These are phyloP conservation scores for Sebastiscus tertius DNA, from an alignment of 2,797 vertebrate species.

Conservation along the genomic window DNA sequence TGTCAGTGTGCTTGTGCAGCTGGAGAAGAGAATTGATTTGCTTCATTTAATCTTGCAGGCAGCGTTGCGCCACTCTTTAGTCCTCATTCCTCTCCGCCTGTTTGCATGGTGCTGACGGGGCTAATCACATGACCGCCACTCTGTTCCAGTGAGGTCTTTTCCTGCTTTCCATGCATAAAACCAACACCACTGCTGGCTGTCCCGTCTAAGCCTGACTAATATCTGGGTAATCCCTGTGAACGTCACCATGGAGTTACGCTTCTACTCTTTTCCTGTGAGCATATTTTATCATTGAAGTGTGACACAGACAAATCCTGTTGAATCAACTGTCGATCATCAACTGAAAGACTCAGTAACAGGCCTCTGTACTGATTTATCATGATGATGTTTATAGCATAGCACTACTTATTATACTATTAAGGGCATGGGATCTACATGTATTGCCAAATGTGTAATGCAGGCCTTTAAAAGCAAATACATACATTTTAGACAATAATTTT, in stretches of 20 bases:
- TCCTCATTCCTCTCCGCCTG: constrained; percentile 7
- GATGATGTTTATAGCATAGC: neutral
- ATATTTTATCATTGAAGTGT: neutral
- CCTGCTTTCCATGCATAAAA: constrained; percentile 46
- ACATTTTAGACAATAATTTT: neutral
- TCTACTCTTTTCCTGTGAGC: neutral
- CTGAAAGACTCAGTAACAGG: neutral
- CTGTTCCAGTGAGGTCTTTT: constrained; percentile 49
- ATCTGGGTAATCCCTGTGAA: constrained; percentile 33
- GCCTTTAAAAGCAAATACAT: neutral
- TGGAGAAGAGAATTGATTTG: neutral
- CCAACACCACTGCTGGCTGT: constrained; percentile 27
- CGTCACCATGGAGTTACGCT: neutral
- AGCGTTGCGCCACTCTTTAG: neutral
- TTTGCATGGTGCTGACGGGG: constrained; percentile 49
- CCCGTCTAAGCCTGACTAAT: constrained; percentile 38
- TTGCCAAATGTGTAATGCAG: neutral
- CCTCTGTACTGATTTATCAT: neutral
- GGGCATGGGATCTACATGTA: neutral
- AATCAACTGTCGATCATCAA: neutral
- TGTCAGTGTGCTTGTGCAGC: neutral
- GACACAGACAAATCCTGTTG: neutral
- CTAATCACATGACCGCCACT: constrained; percentile 47
- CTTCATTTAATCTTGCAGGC: constrained; percentile 30
- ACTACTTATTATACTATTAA: neutral